Percentiles rank a stretch among this genome's conserved stretches.
Evolutionary conservation across 2,888 invertebrate species (phyloP).

Genomic region (Parapristionchus giblindavisi): DNA sequence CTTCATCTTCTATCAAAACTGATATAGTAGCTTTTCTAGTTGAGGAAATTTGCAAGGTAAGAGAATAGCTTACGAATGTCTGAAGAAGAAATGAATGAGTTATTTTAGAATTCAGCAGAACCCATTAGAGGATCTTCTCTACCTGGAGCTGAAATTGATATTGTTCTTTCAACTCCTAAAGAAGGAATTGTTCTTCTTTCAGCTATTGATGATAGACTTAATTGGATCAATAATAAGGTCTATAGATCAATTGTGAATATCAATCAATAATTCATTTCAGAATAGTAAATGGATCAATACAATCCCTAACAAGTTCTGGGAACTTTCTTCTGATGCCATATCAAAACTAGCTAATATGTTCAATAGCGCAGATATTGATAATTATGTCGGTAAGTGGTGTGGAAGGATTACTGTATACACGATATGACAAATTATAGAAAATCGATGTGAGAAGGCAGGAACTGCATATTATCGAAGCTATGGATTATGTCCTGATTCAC

Average conservation of each 20-base stretch:
- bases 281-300: slow-evolving; percentile 12
- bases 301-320: slow-evolving; percentile 35
- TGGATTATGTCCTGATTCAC: no score
- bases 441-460: no score
- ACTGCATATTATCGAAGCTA: no score
- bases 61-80: no score
- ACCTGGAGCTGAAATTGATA: slow-evolving; percentile 45
- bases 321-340: slow-evolving; percentile 35
- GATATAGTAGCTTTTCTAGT: slow-evolving; percentile 42
- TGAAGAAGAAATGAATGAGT: neutral
- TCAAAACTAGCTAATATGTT: slow-evolving; percentile 34
- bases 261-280: neutral
- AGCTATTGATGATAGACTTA: slow-evolving; percentile 54
- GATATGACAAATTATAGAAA: neutral
- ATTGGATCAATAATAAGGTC: slow-evolving; percentile 38
- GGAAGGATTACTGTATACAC: no score
- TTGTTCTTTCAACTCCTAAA: slow-evolving; percentile 31
- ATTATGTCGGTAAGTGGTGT: slow-evolving; percentile 12
- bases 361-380: slow-evolving; percentile 3
- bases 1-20: neutral
- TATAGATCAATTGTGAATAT: neutral
- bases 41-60: slow-evolving; percentile 42
- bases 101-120: slow-evolving; percentile 14
- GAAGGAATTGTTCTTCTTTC: slow-evolving; percentile 44
- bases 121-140: slow-evolving; percentile 18